Evolutionary conservation across 2,797 vertebrate species (phyloP).

Genomic region (Poeciliopsis infans): DNA sequence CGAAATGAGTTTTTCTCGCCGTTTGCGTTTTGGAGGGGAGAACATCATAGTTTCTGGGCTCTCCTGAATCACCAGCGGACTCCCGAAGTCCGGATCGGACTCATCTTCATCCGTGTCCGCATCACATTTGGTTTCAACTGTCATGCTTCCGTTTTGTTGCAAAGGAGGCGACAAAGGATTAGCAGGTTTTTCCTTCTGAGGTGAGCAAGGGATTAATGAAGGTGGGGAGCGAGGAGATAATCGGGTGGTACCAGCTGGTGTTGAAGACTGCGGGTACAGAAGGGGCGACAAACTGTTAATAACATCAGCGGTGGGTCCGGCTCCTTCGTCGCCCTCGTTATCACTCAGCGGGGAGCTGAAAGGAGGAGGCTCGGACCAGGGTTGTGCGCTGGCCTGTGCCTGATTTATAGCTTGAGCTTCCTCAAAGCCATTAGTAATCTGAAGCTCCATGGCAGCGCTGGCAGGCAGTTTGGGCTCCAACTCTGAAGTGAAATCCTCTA

Average conservation of each 20-base stretch:
- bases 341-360: conserved; percentile 51
- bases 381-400: conserved; percentile 47
- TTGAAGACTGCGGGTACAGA: conserved; percentile 43
- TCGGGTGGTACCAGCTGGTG: conserved; percentile 4
- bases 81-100: conserved; percentile 76
- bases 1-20: conserved; percentile 38
- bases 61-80: conserved; percentile 79
- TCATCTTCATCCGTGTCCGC: conserved; percentile 72
- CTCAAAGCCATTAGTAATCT: conserved; percentile 87
- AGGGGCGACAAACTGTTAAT: conserved; percentile 65
- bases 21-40: conserved; percentile 75
- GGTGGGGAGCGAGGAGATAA: conserved; percentile 33
- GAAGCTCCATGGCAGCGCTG: conserved; percentile 39
- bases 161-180: conserved; percentile 35
- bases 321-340: conserved; percentile 35
- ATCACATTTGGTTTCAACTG: conserved; percentile 27
- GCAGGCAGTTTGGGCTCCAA: conserved; percentile 45
- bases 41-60: conserved; percentile 71
- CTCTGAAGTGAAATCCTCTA: conserved; percentile 48
- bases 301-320: conserved; percentile 42
- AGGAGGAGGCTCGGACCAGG: conserved; percentile 63
- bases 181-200: conserved; percentile 44
- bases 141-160: conserved; percentile 56
- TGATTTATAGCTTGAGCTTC: conserved; percentile 25
- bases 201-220: conserved; percentile 38